A percentile compares a stretch with the other conserved stretches of the same genome.
phyloP scores from a whole-genome alignment of 2,797 vertebrate genomes.

The Morelia viridis region DNA sequence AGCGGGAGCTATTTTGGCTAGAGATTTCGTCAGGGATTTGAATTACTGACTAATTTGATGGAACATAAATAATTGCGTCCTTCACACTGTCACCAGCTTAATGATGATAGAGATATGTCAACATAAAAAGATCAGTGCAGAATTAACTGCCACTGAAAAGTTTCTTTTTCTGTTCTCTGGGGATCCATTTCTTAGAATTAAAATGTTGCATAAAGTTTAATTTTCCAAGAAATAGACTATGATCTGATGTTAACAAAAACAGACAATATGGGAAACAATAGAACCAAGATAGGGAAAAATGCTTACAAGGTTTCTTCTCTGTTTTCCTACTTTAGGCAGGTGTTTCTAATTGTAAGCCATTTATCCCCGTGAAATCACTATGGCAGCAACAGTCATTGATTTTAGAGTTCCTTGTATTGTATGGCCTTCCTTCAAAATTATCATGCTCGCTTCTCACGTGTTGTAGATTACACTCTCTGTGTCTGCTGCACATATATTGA shows the following conservation, averaged over 20 bases:
- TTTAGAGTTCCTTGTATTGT: background rate
- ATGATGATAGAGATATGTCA: slow-evolving; percentile 56
- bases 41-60: slow-evolving; percentile 70
- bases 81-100: slow-evolving; percentile 68
- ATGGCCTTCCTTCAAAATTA: background rate
- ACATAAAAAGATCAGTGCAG: slow-evolving; percentile 63
- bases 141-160: slow-evolving; percentile 47
- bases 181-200: slow-evolving; percentile 54
- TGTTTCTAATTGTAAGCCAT: slow-evolving; percentile 7
- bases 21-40: slow-evolving; percentile 61
- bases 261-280: slow-evolving; percentile 7
- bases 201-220: slow-evolving; percentile 61
- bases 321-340: background rate
- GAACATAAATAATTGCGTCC: slow-evolving; percentile 71
- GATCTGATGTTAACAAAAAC: slow-evolving; percentile 32
- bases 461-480: background rate
- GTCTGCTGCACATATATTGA: background rate
- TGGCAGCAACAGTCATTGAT: background rate
- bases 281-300: background rate
- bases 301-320: slow-evolving; percentile 12
- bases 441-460: background rate
- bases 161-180: slow-evolving; percentile 61
- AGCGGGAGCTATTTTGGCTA: slow-evolving; percentile 55
- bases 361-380: background rate
- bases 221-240: slow-evolving; percentile 50